Percentiles rank a stretch among this genome's conserved stretches.
Evolutionary conservation across 2,113 vertebrate genomes (phyloP).

Genomic region (Atrichornis clamosus): DNA sequence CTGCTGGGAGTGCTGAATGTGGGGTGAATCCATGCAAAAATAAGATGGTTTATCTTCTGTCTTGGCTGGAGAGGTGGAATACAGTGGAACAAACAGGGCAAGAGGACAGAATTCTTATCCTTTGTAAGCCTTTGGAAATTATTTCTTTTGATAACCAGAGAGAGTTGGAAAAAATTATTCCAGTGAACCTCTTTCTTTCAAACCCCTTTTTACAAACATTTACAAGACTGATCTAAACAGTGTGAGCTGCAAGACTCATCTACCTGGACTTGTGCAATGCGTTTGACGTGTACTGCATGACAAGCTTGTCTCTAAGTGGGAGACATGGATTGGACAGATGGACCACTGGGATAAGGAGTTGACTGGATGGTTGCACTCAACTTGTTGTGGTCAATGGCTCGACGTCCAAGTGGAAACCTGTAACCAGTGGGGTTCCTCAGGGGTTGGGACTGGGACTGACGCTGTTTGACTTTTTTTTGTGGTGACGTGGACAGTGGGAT

Average conservation of each 20-base stretch:
- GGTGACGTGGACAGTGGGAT: not conserved
- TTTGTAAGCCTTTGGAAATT: not conserved
- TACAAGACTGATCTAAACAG: not conserved
- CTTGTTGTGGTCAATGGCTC: rapidly evolving
- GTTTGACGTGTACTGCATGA: not conserved
- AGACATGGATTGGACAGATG: not conserved
- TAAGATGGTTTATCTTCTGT: not conserved
- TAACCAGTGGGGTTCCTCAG: not conserved
- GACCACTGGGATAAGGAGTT: not conserved
- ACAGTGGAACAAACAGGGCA: not conserved
- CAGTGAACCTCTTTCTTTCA: not conserved
- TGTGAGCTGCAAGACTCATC: not conserved
- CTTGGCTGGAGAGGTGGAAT: not conserved
- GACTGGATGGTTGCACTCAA: not conserved
- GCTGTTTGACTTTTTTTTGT: not conserved
- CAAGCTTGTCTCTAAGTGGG: not conserved
- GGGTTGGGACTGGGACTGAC: not conserved
- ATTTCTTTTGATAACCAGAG: not conserved
- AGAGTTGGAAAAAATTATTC: not conserved
- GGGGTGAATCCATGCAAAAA: not conserved
- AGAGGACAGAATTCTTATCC: not conserved
- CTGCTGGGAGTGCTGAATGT: not conserved
- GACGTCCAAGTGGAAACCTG: not conserved
- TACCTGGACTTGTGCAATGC: not conserved
- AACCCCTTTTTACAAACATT: not conserved